Conservation (phyloP, 2,797 vertebrate genomes). For the Choloepus didactylus region DNA sequence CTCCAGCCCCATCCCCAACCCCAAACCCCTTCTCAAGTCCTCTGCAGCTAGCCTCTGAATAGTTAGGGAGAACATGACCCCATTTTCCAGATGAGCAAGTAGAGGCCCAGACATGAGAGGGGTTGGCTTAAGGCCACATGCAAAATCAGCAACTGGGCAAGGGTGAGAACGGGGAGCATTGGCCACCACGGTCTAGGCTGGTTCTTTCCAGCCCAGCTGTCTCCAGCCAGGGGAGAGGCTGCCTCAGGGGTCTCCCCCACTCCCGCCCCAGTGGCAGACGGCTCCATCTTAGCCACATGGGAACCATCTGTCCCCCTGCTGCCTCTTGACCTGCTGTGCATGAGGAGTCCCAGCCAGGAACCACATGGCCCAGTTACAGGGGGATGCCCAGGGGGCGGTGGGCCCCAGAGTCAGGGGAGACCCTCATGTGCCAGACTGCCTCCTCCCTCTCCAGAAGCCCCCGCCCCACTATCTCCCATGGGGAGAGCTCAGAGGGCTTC, state of each 20-base stretch:
- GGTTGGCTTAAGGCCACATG: rapidly evolving
- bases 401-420: background rate
- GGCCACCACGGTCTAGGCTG: background rate
- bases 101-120: background rate
- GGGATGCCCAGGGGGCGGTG: background rate
- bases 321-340: background rate
- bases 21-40: background rate
- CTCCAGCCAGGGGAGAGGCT: background rate
- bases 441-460: background rate
- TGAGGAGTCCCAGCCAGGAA: background rate
- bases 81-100: constrained; percentile 24
- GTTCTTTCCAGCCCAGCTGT: background rate
- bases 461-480: too few species aligned
- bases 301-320: background rate
- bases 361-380: background rate
- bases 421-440: background rate
- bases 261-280: background rate
- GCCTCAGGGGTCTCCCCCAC: background rate
- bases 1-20: background rate
- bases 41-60: background rate
- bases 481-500: too few species aligned
- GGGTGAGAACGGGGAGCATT: background rate
- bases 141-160: background rate
- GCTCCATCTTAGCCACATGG: background rate
- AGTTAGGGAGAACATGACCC: background rate